Evolutionary conservation across 1,140 invertebrate species (phyloP).

Genomic region (Zaprionus taronus): DNA sequence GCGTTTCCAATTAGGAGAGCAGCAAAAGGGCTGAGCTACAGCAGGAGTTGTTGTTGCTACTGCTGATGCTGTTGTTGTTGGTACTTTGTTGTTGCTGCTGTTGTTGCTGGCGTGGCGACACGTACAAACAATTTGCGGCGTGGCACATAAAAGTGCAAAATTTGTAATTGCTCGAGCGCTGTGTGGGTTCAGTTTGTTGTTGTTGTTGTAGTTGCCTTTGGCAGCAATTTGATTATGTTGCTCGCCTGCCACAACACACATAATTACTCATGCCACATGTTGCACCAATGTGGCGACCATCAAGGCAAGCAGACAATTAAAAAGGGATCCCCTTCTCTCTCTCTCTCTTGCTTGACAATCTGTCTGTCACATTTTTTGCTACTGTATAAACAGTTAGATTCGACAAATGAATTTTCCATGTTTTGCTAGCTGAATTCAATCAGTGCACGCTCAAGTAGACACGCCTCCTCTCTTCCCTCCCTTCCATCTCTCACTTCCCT

Average conservation of each 20-base stretch:
- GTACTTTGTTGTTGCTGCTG: not conserved
- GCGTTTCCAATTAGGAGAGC: constrained; percentile 69
- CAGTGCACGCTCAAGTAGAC: not conserved
- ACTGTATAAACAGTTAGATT: not conserved
- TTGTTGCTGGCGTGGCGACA: constrained; percentile 42
- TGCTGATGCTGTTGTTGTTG: not conserved
- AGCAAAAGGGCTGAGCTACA: constrained; percentile 31
- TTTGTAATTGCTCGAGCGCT: constrained; percentile 51
- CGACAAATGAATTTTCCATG: not conserved
- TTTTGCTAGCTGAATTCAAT: not conserved
- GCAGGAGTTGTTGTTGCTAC: constrained; percentile 3
- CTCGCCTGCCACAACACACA: constrained; percentile 28
- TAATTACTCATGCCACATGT: constrained; percentile 70
- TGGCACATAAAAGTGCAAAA: constrained; percentile 12
- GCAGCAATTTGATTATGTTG: constrained; percentile 41
- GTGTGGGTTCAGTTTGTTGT: not conserved
- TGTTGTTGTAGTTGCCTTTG: constrained; percentile 23
- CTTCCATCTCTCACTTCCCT: not conserved
- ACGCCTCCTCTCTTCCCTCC: not conserved
- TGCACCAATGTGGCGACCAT: constrained; percentile 1
- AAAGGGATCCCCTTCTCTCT: not conserved
- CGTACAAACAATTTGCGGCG: constrained; percentile 70
- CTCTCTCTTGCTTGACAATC: not conserved
- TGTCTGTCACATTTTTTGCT: not conserved
- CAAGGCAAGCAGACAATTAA: constrained; percentile 23